Evolutionary conservation across 2,888 invertebrate genomes (phyloP), one percentile per base, ranked within the genome.

Genomic region (Agrochola circellaris): DNA sequence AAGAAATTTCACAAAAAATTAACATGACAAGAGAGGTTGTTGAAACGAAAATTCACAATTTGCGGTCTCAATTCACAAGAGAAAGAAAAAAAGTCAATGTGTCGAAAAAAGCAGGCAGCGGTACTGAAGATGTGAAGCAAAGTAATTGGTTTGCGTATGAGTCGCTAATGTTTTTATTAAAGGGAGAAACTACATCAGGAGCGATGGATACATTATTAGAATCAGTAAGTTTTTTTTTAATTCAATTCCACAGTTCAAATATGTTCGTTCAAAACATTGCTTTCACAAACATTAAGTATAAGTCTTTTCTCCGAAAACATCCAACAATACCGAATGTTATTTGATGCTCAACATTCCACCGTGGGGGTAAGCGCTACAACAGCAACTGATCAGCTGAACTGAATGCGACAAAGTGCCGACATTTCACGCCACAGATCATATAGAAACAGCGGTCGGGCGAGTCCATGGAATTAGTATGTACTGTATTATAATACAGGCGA

Each of bases 131-230:
- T 58, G 56, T 61, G 20, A 66, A 68, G 30, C 61, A 65, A 51
- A 83, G 78, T 73, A 68, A 51, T 71, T 79, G 79, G 79, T 79
- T 79, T 62, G 79, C 79, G 2, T 79, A 77, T 65, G 75, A 75
- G 20, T 20, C 80, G 34, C 58, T 82, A 15, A 38, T 72, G 68
- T 82, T 82, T 61, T 69, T 82, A 69, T 3, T 72, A 30, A 82
- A 77, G 42, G 77, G 60, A 48, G 78, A 78, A 38, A 69, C 11
- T 11, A 8, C 45, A 65, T 7, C 64, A 45, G 30, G 45, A n/a
- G 17, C 48, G 30, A 20, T 48, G 34, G 48, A 71, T 34, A 34
- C 48, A 45, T 71, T 65, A 71, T 30, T 66, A 48, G 71, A 71
- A n/a, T 45, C 66, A 17, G 71, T 71, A 65, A 48, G 66, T 58